Evolutionary conservation across 2,888 invertebrate genomes (phyloP).

Genomic region (Digitonthophagus gazella): DNA sequence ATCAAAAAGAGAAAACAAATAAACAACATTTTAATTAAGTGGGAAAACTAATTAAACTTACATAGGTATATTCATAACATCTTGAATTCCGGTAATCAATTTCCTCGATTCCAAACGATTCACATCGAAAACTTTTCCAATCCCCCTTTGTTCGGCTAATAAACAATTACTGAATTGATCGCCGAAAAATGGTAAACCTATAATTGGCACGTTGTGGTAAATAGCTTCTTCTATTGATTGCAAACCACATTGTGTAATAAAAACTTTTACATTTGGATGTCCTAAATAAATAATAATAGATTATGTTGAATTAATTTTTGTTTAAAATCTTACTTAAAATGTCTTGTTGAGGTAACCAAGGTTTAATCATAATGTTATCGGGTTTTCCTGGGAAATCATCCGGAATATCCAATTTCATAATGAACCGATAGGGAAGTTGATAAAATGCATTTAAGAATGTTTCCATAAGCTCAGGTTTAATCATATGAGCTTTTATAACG

Average conservation of each 20-base stretch:
- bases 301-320: background rate
- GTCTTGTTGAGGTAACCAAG: conserved; percentile 51
- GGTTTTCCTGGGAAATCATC: conserved; percentile 41
- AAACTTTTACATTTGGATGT: conserved; percentile 31
- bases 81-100: conserved; percentile 25
- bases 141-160: conserved; percentile 19
- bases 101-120: conserved; percentile 19
- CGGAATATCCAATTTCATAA: conserved; percentile 51
- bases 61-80: conserved; percentile 29
- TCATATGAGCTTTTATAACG: conserved; percentile 43
- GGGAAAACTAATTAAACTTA: conserved; percentile 5
- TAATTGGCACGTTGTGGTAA: conserved; percentile 26
- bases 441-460: conserved; percentile 45
- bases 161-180: conserved; percentile 28
- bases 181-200: conserved; percentile 28
- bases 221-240: conserved; percentile 32
- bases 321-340: conserved; percentile 40
- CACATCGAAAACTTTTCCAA: conserved; percentile 24
- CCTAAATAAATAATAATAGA: conserved; percentile 21
- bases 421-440: conserved; percentile 47
- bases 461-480: conserved; percentile 41
- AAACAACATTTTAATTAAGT: background rate
- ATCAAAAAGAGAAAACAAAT: conserved; percentile 12
- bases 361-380: conserved; percentile 46
- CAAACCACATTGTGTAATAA: conserved; percentile 31